A percentile compares a stretch with the other conserved stretches of the same genome.
These are phyloP conservation scores for Hyperoplus lanceolatus DNA, from an alignment of 2,797 vertebrate genomes.

Conservation along the genomic window DNA sequence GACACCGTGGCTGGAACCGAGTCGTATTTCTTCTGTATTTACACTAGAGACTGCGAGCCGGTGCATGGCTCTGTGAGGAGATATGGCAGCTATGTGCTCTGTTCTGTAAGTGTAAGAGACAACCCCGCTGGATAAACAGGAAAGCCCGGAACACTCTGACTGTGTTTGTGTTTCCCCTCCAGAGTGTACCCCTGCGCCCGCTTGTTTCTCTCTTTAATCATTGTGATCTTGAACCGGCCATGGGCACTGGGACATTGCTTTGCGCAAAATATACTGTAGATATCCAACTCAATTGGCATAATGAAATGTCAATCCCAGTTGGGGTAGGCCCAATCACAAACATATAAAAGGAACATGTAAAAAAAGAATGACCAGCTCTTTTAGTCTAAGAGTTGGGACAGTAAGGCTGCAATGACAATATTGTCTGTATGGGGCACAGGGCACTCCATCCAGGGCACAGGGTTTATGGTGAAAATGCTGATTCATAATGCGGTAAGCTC, in stretches of 20 bases:
- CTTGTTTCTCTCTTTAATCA: slow-evolving; percentile 62
- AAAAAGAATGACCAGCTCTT: background rate
- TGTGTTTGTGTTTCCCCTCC: slow-evolving; percentile 51
- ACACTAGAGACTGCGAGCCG: slow-evolving; percentile 66
- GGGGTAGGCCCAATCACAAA: too few relatives aligned
- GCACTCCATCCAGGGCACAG: slow-evolving; percentile 28
- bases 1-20: slow-evolving; percentile 55
- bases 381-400: slow-evolving; percentile 5
- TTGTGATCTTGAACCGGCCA: slow-evolving; percentile 49
- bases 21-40: slow-evolving; percentile 77
- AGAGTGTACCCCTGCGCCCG: slow-evolving; percentile 40
- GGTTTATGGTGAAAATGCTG: slow-evolving; percentile 70
- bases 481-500: slow-evolving; percentile 61
- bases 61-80: slow-evolving; percentile 54
- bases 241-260: slow-evolving; percentile 45
- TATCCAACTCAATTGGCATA: too few relatives aligned
- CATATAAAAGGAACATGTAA: too few relatives aligned
- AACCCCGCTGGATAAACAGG: slow-evolving; percentile 72
- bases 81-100: slow-evolving; percentile 73
- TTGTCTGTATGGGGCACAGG: slow-evolving; percentile 51
- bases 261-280: background rate
- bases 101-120: slow-evolving; percentile 62
- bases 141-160: slow-evolving; percentile 63
- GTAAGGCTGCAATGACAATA: slow-evolving; percentile 35
- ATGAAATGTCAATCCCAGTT: slow-evolving; percentile 33